A percentile compares a stretch with the other conserved stretches of the same genome.
phyloP scores from a whole-genome alignment of 2,113 vertebrate species.

The Ammodytes marinus region DNA sequence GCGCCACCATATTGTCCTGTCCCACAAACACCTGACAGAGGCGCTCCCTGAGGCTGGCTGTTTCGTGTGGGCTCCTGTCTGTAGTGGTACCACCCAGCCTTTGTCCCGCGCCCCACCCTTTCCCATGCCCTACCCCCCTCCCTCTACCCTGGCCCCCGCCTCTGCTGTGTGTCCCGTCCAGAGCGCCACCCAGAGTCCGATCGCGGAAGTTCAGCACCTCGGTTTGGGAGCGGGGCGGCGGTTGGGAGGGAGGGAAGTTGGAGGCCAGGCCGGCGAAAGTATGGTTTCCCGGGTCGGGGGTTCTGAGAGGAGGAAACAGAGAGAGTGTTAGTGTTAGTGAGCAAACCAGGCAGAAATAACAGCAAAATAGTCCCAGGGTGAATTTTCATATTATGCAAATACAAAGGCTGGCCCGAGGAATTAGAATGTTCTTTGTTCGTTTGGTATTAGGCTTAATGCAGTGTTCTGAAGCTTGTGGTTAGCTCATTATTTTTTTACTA shows the following conservation, averaged over 20 bases:
- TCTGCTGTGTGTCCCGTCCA: neutral
- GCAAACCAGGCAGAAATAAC: neutral
- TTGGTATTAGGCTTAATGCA: too few relatives aligned
- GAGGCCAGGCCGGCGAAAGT: conserved; percentile 68
- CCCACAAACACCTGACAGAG: conserved; percentile 86
- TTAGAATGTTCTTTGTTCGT: too few relatives aligned
- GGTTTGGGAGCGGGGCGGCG: conserved; percentile 60
- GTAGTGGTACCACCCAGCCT: too few relatives aligned
- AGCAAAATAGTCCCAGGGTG: neutral
- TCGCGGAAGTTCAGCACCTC: conserved; percentile 78
- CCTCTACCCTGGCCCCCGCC: conserved; percentile 1
- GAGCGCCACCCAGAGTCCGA: conserved; percentile 34
- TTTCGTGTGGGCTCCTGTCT: conserved; percentile 75
- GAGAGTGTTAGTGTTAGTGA: neutral
- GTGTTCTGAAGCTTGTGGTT: too few relatives aligned
- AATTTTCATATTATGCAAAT: neutral
- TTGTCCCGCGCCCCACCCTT: neutral
- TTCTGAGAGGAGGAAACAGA: conserved; percentile 45
- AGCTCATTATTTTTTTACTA: too few relatives aligned
- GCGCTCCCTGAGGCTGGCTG: conserved; percentile 79
- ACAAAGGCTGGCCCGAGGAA: too few relatives aligned
- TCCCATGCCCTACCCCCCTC: neutral
- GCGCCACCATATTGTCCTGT: conserved; percentile 87
- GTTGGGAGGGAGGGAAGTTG: conserved; percentile 8
- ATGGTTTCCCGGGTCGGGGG: conserved; percentile 68